Base-by-base conservation (phyloP, 2,888 invertebrate genomes). In the Tetranychus truncatus region DNA sequence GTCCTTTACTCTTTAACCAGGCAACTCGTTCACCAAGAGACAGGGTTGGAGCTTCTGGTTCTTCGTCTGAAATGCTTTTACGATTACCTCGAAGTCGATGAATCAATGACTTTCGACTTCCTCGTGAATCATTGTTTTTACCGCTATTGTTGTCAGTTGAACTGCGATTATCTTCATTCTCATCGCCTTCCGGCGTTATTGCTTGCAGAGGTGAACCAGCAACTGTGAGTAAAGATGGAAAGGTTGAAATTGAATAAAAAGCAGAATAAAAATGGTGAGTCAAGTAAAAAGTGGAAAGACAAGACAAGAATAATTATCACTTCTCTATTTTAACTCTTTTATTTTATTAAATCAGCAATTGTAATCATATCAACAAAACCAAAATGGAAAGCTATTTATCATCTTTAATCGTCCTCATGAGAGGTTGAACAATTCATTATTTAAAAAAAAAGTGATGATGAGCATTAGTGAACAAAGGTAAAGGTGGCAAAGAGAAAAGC, bases 1-100 rank as follows among this genome's bases (percentile, higher is more conserved):
- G 81, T 7, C 82, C 82, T 66, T 79, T 74, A 75, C 82, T 82
- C 77, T 82, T 83, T 24, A 82, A 79, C 84, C 84, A 84, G 9
- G 84, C 81, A n/a, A 84, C 82, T 24, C 83, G 78, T 74, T 84
- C 83, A 0, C 83, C 83, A 18, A 82, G 76, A 15, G 77, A 78
- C 45, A 82, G 76, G 15, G 78, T 78, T 1, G 79, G 79, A n/a
- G 79, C 79, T 46, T 75, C 77, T 5, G 79, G 78, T 66, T 79
- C 79, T n/a, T 76, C 77, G 45, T 72, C 72, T 11, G 15, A 24
- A 45, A 20, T 72, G 20, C 69, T 20, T 8, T 55, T 55, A 9
- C 55, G 55, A 6, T 55, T 55, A 55, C 55, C 55, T 5, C 55
- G 9, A 15, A 55, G 55, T 55, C 55, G 55, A 55, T 55, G 55